phyloP scores from a whole-genome alignment of 2,113 vertebrate species.

The Synchiropus splendidus region DNA sequence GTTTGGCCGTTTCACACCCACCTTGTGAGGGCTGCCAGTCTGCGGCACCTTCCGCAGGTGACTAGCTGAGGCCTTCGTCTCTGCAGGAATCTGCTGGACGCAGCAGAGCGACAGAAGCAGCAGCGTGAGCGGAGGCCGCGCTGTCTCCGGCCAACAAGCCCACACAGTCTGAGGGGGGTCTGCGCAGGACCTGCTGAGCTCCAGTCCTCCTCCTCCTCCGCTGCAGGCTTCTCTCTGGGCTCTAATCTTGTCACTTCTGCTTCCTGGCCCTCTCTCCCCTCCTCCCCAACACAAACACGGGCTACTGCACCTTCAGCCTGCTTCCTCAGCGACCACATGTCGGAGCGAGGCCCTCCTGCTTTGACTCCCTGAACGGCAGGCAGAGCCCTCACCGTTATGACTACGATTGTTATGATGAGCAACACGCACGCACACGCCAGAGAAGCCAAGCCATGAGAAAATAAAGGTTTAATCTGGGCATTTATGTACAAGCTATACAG shows the following conservation, averaged over 20 bases:
- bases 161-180: too few species aligned
- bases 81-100: too few species aligned
- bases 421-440: not conserved
- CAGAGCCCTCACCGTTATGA: conserved; percentile 31
- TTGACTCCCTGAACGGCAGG: too few species aligned
- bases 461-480: conserved; percentile 48
- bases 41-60: not conserved
- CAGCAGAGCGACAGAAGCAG: too few species aligned
- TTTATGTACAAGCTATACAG: conserved; percentile 59
- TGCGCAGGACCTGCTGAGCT: too few species aligned
- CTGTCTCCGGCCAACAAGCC: too few species aligned
- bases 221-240: conserved; percentile 24
- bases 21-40: not conserved
- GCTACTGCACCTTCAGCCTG: conserved; percentile 24
- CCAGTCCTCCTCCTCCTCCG: conserved; percentile 7
- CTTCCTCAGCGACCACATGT: too few species aligned
- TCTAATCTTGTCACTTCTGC: conserved; percentile 38
- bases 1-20: too few species aligned
- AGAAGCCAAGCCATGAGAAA: conserved; percentile 15
- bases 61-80: too few species aligned
- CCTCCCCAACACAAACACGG: conserved; percentile 42
- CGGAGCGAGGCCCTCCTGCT: too few species aligned
- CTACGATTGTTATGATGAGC: conserved; percentile 22
- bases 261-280: conserved; percentile 46
- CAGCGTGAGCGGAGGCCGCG: too few species aligned